phyloP scores from a whole-genome alignment of 1,140 invertebrate species.

The Drosophila bipectinata region DNA sequence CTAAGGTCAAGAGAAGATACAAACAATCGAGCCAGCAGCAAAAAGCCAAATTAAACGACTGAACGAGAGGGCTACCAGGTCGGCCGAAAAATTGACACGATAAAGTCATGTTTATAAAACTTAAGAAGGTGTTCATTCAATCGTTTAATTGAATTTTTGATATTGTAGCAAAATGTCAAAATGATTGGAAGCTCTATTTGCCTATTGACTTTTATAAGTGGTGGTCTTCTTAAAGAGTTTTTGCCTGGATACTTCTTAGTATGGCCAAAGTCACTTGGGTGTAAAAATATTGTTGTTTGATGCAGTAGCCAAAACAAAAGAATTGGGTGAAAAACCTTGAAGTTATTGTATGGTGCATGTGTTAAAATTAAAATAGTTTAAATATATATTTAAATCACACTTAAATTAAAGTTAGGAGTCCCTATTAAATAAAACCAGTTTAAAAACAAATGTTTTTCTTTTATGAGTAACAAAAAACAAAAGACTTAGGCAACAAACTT shows the following conservation, averaged over 20 bases:
- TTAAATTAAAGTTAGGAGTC: too few relatives aligned
- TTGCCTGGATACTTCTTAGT: not conserved
- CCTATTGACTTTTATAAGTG: not conserved
- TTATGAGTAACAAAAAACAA: conserved; percentile 53
- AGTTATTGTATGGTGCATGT: too few relatives aligned
- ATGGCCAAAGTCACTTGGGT: conserved; percentile 34
- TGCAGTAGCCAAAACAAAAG: too few relatives aligned
- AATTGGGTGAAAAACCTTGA: too few relatives aligned
- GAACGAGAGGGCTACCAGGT: conserved; percentile 39
- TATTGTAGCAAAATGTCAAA: not conserved
- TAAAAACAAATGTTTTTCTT: too few relatives aligned
- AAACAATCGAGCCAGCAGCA: conserved; percentile 63
- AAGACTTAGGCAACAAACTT: conserved; percentile 74
- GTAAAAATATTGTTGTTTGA: not conserved
- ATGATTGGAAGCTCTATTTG: not conserved
- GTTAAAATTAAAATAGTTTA: too few relatives aligned
- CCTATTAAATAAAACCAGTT: too few relatives aligned
- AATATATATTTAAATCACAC: too few relatives aligned
- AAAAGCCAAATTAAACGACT: conserved; percentile 16
- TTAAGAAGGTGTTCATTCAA: conserved; percentile 9
- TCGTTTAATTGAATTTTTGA: not conserved
- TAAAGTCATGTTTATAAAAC: conserved; percentile 9
- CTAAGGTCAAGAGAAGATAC: conserved; percentile 72
- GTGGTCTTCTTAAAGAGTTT: too few relatives aligned
- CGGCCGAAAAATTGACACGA: conserved; percentile 28